A percentile compares a stretch with the other conserved stretches of the same genome.
These are phyloP conservation scores for Dendropsophus ebraccatus DNA, from an alignment of 2,113 vertebrate genomes.

Conservation along the genomic window DNA sequence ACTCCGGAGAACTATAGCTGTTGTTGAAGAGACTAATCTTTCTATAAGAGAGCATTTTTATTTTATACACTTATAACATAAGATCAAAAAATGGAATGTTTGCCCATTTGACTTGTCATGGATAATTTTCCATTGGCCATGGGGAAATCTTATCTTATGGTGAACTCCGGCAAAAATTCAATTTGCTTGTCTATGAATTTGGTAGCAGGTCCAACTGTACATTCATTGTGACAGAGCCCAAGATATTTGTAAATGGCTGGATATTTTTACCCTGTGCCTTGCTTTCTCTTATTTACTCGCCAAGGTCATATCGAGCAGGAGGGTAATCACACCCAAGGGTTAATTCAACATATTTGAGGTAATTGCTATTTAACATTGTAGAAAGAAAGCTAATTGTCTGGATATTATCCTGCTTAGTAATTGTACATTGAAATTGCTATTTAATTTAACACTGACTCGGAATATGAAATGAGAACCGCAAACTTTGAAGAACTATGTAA, in stretches of 20 bases:
- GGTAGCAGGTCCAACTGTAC: not conserved
- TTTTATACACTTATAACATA: constrained; percentile 40
- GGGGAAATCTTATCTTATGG: constrained; percentile 27
- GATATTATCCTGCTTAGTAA: not conserved
- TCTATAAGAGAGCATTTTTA: constrained; percentile 40
- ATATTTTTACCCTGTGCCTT: not conserved
- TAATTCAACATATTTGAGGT: not conserved
- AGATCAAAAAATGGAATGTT: constrained; percentile 41
- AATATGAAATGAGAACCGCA: not conserved
- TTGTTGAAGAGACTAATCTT: constrained; percentile 52
- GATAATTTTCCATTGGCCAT: constrained; percentile 24
- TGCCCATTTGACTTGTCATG: constrained; percentile 47
- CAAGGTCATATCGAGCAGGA: constrained; percentile 18
- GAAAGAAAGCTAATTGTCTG: constrained; percentile 18
- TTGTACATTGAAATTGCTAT: not conserved
- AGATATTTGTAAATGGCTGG: constrained; percentile 1
- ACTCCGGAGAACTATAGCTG: constrained; percentile 50
- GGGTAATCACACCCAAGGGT: constrained; percentile 13
- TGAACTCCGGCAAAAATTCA: constrained; percentile 9
- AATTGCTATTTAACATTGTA: not conserved
- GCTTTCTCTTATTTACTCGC: not conserved
- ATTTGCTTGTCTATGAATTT: constrained; percentile 28
- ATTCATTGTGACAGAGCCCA: constrained; percentile 2
- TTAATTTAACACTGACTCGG: not conserved
- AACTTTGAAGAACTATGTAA: not conserved